These are phyloP conservation scores for Brachynemurus nebulosus DNA, from an alignment of 2,888 invertebrate species.

Conservation along the genomic window DNA sequence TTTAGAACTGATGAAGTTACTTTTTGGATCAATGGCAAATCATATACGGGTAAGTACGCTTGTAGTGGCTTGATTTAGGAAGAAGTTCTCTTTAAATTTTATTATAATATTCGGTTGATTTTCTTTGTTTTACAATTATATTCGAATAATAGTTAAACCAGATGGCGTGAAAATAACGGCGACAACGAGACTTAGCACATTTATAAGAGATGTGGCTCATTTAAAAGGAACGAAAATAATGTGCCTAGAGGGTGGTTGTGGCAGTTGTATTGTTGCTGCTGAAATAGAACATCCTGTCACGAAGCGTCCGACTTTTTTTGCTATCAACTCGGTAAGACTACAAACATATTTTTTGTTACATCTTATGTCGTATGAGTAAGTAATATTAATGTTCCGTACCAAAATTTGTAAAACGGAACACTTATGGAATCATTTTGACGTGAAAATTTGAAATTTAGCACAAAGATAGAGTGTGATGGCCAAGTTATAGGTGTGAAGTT, in stretches of 20 bases:
- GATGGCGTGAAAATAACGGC: conserved; percentile 25
- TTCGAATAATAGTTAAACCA: background rate
- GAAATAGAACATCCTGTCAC: conserved; percentile 34
- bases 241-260: conserved; percentile 63
- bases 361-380: no score
- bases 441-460: no score
- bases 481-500: no score
- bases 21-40: background rate
- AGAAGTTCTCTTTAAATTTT: no score
- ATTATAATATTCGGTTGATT: no score
- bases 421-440: no score
- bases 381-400: no score
- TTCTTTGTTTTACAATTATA: background rate
- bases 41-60: background rate
- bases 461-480: no score
- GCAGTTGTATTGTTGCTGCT: conserved; percentile 45
- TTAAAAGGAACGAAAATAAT: conserved; percentile 55
- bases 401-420: no score
- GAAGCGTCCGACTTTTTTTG: conserved; percentile 35
- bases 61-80: no score
- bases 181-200: conserved; percentile 47
- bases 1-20: background rate
- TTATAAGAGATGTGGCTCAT: conserved; percentile 43
- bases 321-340: conserved; percentile 57
- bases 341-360: no score